Evolutionary conservation across 2,888 invertebrate species (phyloP).

Genomic region (Drosophila helvetica): DNA sequence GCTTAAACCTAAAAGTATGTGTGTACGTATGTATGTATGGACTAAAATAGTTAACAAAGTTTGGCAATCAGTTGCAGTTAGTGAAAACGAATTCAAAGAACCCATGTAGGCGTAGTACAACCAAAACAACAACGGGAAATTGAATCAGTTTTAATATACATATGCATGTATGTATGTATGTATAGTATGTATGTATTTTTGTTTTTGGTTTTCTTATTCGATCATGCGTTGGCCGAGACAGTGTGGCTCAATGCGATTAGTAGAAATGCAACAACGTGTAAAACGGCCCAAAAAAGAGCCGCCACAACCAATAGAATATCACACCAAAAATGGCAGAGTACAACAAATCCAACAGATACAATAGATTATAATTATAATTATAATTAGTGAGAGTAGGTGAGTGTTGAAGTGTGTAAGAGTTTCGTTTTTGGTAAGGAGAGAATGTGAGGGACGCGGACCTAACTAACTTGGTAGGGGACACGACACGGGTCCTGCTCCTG

Average conservation of each 20-base stretch:
- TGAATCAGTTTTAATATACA: constrained; percentile 52
- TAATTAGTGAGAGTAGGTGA: constrained; percentile 29
- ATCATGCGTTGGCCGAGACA: constrained; percentile 12
- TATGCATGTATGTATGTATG: constrained; percentile 3
- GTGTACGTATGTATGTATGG: constrained; percentile 71
- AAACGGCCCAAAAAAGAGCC: constrained; percentile 73
- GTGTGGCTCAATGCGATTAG: constrained; percentile 34
- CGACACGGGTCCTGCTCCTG: constrained; percentile 3
- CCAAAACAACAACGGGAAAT: constrained; percentile 72
- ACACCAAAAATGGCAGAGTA: constrained; percentile 80
- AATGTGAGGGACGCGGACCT: constrained; percentile 58
- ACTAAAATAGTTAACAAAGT: constrained; percentile 77
- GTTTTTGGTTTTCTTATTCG: constrained; percentile 39
- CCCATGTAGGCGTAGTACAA: constrained; percentile 55
- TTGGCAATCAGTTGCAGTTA: constrained; percentile 55
- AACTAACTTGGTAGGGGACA: constrained; percentile 64
- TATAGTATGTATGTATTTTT: constrained; percentile 27
- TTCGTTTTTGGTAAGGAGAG: constrained; percentile 41
- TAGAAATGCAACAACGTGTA: constrained; percentile 80
- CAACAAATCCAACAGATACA: constrained; percentile 70
- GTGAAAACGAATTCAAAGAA: constrained; percentile 59
- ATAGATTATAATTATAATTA: constrained; percentile 15
- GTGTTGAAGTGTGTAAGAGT: constrained; percentile 16
- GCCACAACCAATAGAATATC: constrained; percentile 83
- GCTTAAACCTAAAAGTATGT: constrained; percentile 72